Base-by-base conservation (phyloP, 2,797 vertebrate genomes). In the Cryptoblepharus egeriae region DNA sequence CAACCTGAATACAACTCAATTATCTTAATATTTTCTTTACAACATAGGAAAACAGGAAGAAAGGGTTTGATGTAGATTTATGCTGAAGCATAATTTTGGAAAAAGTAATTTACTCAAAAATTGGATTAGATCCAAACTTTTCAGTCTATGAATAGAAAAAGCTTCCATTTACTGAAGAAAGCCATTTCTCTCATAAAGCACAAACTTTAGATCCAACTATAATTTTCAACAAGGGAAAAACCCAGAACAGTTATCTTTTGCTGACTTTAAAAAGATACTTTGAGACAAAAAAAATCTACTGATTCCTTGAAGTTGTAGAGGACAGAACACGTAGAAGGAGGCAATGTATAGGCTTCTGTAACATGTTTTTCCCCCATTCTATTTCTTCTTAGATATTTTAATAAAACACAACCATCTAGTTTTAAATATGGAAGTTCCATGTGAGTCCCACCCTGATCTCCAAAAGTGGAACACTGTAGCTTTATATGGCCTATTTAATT, bases 291-390 rank as follows among this genome's bases (percentile, higher is more conserved):
- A 73, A 24, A 35, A 30, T 37, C 16, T 22, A 67, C 16, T 5
- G 20, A 35, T 35, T 30, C 64, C 5, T 7, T 35, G 30, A 35
- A 67, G 13, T 18, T 65, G 63, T 18, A 20, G 18, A 37, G 35
- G 30, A 32, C 65, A 68, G 65, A 68, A 37, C 35, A 35, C 35
- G 12, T n/a, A 30, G 61, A 12, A 12, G 64, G 22, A n/a, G 1
- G 20, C 60, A 85, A 16, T 79, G 26, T 1, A 64, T 9, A 45
- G 22, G 12, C 35, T 82, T 9, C 75, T 73, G 42, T 32, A 67
- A 70, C 30, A 8, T 71, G 37, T 57, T 64, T 86, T 37, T 35
- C 20, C 13, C 81, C 67, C 82, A 16, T 69, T 70, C n/a, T 87
- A 35, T 67, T 20, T 83, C 42, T 79, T 81, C 42, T 65, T 0